Base-by-base conservation (phyloP, 2,797 vertebrate species). In the Phataginus tricuspis region DNA sequence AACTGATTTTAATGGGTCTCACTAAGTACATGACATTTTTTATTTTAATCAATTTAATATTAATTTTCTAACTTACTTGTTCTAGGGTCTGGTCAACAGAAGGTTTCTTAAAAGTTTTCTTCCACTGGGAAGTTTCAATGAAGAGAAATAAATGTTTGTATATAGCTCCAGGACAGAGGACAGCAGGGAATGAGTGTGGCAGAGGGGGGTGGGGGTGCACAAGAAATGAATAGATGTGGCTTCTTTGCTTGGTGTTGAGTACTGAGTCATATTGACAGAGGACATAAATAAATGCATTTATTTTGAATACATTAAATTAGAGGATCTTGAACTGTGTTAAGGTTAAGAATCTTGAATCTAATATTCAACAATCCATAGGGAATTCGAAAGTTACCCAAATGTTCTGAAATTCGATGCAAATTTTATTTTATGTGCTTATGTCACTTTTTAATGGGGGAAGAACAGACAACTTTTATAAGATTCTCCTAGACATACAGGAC, bases 31-130 rank as follows among this genome's bases (percentile, higher is more conserved):
- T 51, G 61, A 37, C 29, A 63, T 53, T 71, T 80, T 82, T 1
- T 51, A 63, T 77, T 59, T 77, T 74, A 71, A 75, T 91, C 23
- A n/a, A 55, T 75, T 95, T 93, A 68, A 85, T 64, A 68, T 68
- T 85, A 19, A 34, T 93, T 75, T 95, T 71, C 53, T 25, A 74
- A 80, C 55, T 10, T 11, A 57, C 15, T 88, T 85, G 0, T 45
- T 51, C 29, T 90, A 27, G 45, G 34, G 23, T 45, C 16, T 57
- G 80, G 14, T 79, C 10, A 66, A 61, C 19, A 79, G 59, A 83
- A 74, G 21, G 15, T 78, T 75, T 93, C 55, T 77, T 90, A 68
- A 68, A 86, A 74, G 15, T 72, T 53, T 4, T 27, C 45, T 10
- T 95, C 11, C 18, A n/a, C 29, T 71, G 31, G 18, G 49, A 93